Conservation (phyloP, 2,113 vertebrate species). For the Vombatus ursinus region DNA sequence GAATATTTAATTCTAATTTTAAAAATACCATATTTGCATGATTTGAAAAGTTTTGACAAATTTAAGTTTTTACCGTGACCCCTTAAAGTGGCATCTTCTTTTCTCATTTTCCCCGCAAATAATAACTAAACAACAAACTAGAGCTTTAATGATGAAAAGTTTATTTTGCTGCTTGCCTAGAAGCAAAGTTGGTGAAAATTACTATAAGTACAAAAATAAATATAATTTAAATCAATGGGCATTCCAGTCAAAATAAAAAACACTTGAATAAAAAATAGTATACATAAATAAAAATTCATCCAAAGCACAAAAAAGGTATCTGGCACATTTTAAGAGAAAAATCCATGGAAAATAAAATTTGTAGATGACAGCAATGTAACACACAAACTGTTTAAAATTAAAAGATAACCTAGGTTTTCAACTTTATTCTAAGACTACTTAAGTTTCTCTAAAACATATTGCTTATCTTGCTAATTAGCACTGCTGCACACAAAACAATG, state of each 20-base stretch:
- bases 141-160: constrained; percentile 65
- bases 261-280: constrained; percentile 78
- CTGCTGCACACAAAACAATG: constrained; percentile 65
- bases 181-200: constrained; percentile 76
- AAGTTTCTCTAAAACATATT: constrained; percentile 61
- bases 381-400: constrained; percentile 62
- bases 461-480: constrained; percentile 69
- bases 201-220: constrained; percentile 87
- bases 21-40: neutral
- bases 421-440: constrained; percentile 70
- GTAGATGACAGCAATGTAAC: constrained; percentile 45
- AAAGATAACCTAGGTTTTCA: constrained; percentile 57
- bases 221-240: constrained; percentile 80
- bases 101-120: constrained; percentile 2
- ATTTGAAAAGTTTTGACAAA: neutral
- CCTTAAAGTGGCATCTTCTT: neutral
- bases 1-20: constrained; percentile 5
- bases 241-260: constrained; percentile 79
- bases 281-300: constrained; percentile 83
- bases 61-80: constrained; percentile 1
- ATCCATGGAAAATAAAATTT: constrained; percentile 67
- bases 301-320: constrained; percentile 76
- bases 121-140: constrained; percentile 48
- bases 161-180: constrained; percentile 82
- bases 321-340: constrained; percentile 83